Evolutionary conservation across 2,888 invertebrate genomes (phyloP), one percentile per base, ranked within the genome.

Genomic region (Stenolophus ochropezus): DNA sequence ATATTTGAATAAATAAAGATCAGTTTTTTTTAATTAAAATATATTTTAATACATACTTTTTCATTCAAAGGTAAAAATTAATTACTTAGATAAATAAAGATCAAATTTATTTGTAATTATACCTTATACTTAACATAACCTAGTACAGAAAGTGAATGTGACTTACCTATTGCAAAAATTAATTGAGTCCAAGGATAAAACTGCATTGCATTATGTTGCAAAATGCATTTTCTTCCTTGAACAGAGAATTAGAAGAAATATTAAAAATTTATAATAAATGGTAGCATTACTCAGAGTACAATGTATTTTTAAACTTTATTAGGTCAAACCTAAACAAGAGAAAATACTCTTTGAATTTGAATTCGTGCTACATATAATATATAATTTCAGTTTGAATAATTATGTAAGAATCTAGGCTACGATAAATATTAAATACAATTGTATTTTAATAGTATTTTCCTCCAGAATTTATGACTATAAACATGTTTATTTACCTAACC

Each of bases 151-250:
- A 76, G 76, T 76, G 76, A 76, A 56, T 76, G 76, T 76, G 33
- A 14, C 53, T 76, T 58, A 14, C 53, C 58, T 58, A 76, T 56
- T 76, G 76, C 76, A 76, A 56, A 58, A 76, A 76, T 58, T 23
- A 56, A 76, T 33, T 58, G 33, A 76, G 76, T 76, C 76, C 76
- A 76, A 76, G 76, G 76, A 76, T 76, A 76, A 16, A 33, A 18
- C 65, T 69, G 65, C 65, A 73, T 73, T 73, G 73, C 73, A 73
- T 23, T 21, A 23, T 47, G 23, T 73, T 73, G 73, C 73, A 73
- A 73, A 73, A 73, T 73, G 73, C 73, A 73, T 73, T 73, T 71
- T 49, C 73, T 49, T 49, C 73, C 49, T 73, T 73, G 73, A 73
- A 23, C 18, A 49, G 47, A 73, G 73, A 73, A 73, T 49, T 73